Percentiles rank a stretch among this genome's conserved stretches.
phyloP scores from a whole-genome alignment of 2,888 invertebrate genomes.

The Meiosimyza decipiens region DNA sequence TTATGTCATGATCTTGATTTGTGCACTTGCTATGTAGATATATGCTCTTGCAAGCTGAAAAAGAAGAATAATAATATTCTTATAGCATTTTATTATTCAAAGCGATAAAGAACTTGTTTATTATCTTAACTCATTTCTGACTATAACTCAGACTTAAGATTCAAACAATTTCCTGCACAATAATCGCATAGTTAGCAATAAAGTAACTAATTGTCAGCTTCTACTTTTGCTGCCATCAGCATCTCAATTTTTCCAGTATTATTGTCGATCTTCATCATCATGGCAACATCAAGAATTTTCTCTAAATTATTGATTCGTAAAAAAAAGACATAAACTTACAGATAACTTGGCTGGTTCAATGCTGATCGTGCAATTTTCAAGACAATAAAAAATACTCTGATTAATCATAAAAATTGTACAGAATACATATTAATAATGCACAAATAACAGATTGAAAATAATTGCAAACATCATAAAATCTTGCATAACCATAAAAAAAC shows the following conservation, averaged over 20 bases:
- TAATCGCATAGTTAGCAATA: neutral
- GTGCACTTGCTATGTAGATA: neutral
- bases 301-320: slow-evolving; percentile 28
- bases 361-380: slow-evolving; percentile 36
- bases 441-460: slow-evolving; percentile 5
- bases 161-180: neutral
- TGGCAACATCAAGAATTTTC: slow-evolving; percentile 1
- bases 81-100: slow-evolving; percentile 14
- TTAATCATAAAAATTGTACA: slow-evolving; percentile 34
- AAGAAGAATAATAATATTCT: slow-evolving; percentile 11
- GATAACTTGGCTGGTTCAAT: slow-evolving; percentile 17
- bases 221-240: slow-evolving; percentile 20
- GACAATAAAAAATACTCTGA: slow-evolving; percentile 34
- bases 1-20: no score
- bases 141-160: neutral
- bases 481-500: no score
- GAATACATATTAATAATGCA: neutral
- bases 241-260: slow-evolving; percentile 7
- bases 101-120: slow-evolving; percentile 25
- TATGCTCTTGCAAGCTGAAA: neutral
- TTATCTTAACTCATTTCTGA: slow-evolving; percentile 13
- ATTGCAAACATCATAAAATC: neutral
- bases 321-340: slow-evolving; percentile 16
- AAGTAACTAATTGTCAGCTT: neutral
- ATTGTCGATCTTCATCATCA: slow-evolving; percentile 37